phyloP scores from a whole-genome alignment of 2,888 invertebrate genomes.

The Sussaba pulchella region DNA sequence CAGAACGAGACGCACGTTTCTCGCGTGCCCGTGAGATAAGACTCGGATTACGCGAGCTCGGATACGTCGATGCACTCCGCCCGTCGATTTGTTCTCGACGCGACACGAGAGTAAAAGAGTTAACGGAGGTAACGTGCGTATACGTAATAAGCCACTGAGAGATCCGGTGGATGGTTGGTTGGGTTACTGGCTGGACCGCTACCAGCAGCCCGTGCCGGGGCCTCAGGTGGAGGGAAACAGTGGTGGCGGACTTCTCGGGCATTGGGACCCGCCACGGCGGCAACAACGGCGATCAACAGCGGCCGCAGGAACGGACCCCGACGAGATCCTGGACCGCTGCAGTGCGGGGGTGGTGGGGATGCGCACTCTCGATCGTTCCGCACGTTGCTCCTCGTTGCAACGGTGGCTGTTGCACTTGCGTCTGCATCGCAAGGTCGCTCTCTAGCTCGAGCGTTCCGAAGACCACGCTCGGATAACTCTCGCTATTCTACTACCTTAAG shows the following conservation, averaged over 20 bases:
- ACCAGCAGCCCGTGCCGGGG: slow-evolving; percentile 58
- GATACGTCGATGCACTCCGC: too few relatives aligned
- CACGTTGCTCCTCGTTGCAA: slow-evolving; percentile 29
- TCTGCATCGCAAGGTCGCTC: slow-evolving; percentile 62
- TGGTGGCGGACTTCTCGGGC: slow-evolving; percentile 21
- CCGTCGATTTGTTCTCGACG: slow-evolving; percentile 15
- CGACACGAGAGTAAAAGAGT: slow-evolving; percentile 24
- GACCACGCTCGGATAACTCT: slow-evolving; percentile 19
- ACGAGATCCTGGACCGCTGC: slow-evolving; percentile 46
- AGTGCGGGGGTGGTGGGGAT: slow-evolving; percentile 67
- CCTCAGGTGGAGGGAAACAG: slow-evolving; percentile 55
- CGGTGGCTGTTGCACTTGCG: slow-evolving; percentile 38
- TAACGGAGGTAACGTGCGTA: slow-evolving; percentile 67
- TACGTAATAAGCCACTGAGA: slow-evolving; percentile 75
- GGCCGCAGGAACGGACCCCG: slow-evolving; percentile 40
- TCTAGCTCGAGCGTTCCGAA: slow-evolving; percentile 31
- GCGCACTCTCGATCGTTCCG: slow-evolving; percentile 43
- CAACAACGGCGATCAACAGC: not conserved
- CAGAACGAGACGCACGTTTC: slow-evolving; percentile 34
- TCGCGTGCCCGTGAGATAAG: slow-evolving; percentile 50
- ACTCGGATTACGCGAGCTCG: slow-evolving; percentile 49
- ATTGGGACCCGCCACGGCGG: slow-evolving; percentile 58
- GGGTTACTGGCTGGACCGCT: slow-evolving; percentile 54
- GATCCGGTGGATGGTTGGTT: slow-evolving; percentile 63
- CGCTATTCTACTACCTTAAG: slow-evolving; percentile 48